Percentiles rank a stretch among this genome's conserved stretches.
Conservation (phyloP, 2,797 vertebrate genomes). For the Artibeus lituratus region DNA sequence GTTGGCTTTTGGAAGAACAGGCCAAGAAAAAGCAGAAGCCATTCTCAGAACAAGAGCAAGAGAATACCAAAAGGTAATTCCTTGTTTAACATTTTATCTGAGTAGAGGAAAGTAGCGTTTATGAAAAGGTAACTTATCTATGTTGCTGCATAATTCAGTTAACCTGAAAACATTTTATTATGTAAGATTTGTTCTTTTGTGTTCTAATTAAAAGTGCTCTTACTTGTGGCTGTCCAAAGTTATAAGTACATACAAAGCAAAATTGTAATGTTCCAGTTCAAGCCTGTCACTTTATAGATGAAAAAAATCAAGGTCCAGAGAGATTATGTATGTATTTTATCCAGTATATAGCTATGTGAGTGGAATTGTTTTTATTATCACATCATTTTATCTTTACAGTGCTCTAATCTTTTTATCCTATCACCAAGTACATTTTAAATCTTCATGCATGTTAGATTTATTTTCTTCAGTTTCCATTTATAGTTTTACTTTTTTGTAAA, state of each 20-base stretch:
- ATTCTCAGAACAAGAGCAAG: slow-evolving; percentile 76
- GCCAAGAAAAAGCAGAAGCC: slow-evolving; percentile 86
- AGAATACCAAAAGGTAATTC: slow-evolving; percentile 81
- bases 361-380: neutral
- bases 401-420: neutral
- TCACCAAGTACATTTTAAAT: neutral
- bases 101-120: neutral
- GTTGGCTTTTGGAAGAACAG: slow-evolving; percentile 80
- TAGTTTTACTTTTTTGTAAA: neutral
- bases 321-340: neutral
- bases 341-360: neutral
- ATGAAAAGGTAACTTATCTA: neutral
- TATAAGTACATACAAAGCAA: neutral
- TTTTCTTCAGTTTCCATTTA: neutral
- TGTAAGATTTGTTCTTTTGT: neutral
- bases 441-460: neutral
- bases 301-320: neutral
- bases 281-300: neutral
- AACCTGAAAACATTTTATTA: neutral
- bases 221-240: neutral
- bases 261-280: neutral
- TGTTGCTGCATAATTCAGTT: neutral
- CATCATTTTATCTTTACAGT: neutral
- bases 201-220: neutral
- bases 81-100: neutral